Evolutionary conservation across 2,797 vertebrate genomes (phyloP), one percentile per base, ranked within the genome.

Genomic region (Lates japonicus): DNA sequence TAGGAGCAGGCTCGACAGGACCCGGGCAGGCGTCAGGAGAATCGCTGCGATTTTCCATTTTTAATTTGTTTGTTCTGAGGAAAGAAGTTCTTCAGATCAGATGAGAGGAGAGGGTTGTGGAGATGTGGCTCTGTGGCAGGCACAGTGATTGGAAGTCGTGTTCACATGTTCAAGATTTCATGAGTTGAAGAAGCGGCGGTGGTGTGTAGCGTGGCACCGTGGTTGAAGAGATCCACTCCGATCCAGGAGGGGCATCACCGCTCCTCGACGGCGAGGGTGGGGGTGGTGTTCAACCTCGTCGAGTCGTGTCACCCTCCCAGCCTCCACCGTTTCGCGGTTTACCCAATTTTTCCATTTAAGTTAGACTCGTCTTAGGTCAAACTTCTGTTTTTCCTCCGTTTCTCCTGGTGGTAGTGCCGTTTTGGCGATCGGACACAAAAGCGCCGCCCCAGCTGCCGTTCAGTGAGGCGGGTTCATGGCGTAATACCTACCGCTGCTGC

Each of bases 401-500:
- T 86, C 86, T 93, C 91, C 86, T 85, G 86, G 88, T 91, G 89
- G 87, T 90, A 82, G 80, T 89, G n/a, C n/a, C 78, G 52, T 74
- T 67, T 78, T 86, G 71, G 77, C 95, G 71, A 91, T 86, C 39
- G 48, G 84, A 86, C 85, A 65, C 84, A n/a, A 86, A 87, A 85
- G 86, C 76, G 86, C 82, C 70, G 84, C n/a, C n/a, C 78, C 25
- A 63, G 76, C 79, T n/a, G 82, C 76, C 76, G 92, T 93, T 99
- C 98, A 99, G 91, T 99, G 98, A 59, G 98, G 98, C 31, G 98
- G 98, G 94, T 99, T 99, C 97, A 98, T 97, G 95, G 97, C 42
- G 90, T 97, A 97, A 94, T 98, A 83, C 97, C 97, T 3, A n/a
- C n/a, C 98, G 96, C 94, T 99, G 98, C 95, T 99, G 98, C 94